Base-by-base conservation (phyloP, 2,797 vertebrate species). In the Lithobates pipiens region DNA sequence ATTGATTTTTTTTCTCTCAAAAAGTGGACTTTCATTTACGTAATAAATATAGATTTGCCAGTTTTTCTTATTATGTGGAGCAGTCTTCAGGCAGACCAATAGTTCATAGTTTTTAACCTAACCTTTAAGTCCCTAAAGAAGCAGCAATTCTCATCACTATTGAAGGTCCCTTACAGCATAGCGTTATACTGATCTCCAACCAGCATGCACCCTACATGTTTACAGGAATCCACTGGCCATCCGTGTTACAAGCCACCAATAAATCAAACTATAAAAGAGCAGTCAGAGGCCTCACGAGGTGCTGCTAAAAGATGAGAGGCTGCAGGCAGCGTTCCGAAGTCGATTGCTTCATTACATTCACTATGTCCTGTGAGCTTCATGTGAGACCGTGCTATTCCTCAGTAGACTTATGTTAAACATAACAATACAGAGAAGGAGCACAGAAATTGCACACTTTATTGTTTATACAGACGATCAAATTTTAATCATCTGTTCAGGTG, bases 181-280 rank as follows among this genome's bases (percentile, higher is more conserved):
- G 78, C 76, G 27, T 73, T 84, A 25, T 25, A 61, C 50, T 44
- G 85, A 71, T 70, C 67, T 54, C 74, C 54, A 82, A 54, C 70
- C 34, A 34, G 69, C 69, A 18, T 72, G 42, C 70, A 75, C 85
- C 54, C 80, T 74, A 74, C 61, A 78, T 57, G 46, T 70, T 79
- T 79, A 83, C 74, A 79, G 69, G 70, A 86, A 83, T 83, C 80
- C 80, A 77, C 34, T 83, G 75, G 83, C 36, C 68, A 61, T 77
- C 27, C 70, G 68, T 61, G 69, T 69, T 71, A 36, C 76, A 73
- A 79, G 61, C 61, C 54, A n/a, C 85, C 83, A 83, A 87, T 87
- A 87, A 87, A 87, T 87, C 85, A 87, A 79, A 87, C 79, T 83
- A 83, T 34, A 87, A 87, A 79, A 76, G 70, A 83, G 76, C 85